A percentile compares a stretch with the other conserved stretches of the same genome.
Evolutionary conservation across 30 jellyfish, hydroid and myxozoan species (phyloP).

Genomic region (Nemopilema nomurai): DNA sequence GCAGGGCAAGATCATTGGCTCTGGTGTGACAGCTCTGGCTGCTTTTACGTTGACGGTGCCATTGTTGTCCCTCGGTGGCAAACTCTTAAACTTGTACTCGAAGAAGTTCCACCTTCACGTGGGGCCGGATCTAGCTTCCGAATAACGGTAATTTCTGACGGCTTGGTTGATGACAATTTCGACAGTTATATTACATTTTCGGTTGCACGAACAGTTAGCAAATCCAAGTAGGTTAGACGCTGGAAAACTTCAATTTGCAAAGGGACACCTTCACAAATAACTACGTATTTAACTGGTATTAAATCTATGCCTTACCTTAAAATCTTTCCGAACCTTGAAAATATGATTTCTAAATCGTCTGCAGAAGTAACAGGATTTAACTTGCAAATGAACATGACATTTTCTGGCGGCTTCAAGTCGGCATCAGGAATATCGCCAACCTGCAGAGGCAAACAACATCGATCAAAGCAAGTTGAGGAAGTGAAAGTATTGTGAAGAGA

Average conservation of each 20-base stretch:
- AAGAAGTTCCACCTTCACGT: conserved; percentile 36
- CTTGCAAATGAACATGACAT: conserved; percentile 97
- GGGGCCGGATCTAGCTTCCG: conserved; percentile 38
- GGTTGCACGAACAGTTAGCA: too few species aligned
- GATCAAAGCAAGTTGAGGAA: neutral
- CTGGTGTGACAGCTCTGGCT: conserved; percentile 66
- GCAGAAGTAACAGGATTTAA: conserved; percentile 97
- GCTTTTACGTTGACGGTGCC: conserved; percentile 71
- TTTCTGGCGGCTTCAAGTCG: conserved; percentile 97
- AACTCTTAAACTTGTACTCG: conserved; percentile 55
- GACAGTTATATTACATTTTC: too few species aligned
- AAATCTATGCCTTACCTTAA: conserved; percentile 61
- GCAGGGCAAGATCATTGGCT: conserved; percentile 67
- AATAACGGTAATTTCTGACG: neutral
- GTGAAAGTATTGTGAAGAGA: too few species aligned
- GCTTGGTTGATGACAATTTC: neutral
- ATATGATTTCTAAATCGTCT: conserved; percentile 93
- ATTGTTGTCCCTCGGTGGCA: conserved; percentile 73
- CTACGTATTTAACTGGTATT: neutral
- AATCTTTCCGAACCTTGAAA: conserved; percentile 95
- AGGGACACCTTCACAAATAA: too few species aligned
- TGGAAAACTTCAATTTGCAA: too few species aligned
- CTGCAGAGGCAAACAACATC: conserved; percentile 8
- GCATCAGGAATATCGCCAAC: conserved; percentile 99
- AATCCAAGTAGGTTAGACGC: too few species aligned